Percentiles rank a stretch among this genome's conserved stretches.
Evolutionary conservation across 2,797 vertebrate species (phyloP).

Genomic region (Mus minutoides): DNA sequence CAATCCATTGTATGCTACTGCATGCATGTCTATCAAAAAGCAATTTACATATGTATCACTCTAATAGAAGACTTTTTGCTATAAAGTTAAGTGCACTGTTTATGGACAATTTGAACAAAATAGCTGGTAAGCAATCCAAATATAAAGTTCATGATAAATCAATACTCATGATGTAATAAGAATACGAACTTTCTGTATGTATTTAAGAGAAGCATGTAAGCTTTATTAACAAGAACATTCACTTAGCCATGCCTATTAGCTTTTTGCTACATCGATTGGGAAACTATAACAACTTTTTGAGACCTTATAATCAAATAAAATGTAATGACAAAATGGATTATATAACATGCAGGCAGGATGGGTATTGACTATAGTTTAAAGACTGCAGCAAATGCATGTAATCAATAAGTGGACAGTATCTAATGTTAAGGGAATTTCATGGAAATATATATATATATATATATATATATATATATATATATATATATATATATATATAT

Average conservation of each 20-base stretch:
- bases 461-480: background rate
- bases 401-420: slow-evolving; percentile 6
- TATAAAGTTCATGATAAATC: slow-evolving; percentile 55
- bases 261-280: slow-evolving; percentile 59
- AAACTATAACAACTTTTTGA: slow-evolving; percentile 63
- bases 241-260: slow-evolving; percentile 59
- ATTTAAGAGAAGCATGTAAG: background rate
- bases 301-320: slow-evolving; percentile 69
- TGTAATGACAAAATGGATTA: slow-evolving; percentile 23
- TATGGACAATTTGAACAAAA: slow-evolving; percentile 51
- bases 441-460: background rate
- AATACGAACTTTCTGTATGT: background rate
- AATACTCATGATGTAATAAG: slow-evolving; percentile 56
- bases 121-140: slow-evolving; percentile 49
- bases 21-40: background rate
- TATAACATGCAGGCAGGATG: background rate
- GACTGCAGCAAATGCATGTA: background rate
- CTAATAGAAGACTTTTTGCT: background rate
- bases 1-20: background rate
- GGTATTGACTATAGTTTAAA: slow-evolving; percentile 5
- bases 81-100: slow-evolving; percentile 35
- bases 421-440: background rate
- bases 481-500: background rate
- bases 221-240: slow-evolving; percentile 66
- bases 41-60: background rate